Evolutionary conservation across 2,113 vertebrate species (phyloP).

Genomic region (Monarcha castaneiventris): DNA sequence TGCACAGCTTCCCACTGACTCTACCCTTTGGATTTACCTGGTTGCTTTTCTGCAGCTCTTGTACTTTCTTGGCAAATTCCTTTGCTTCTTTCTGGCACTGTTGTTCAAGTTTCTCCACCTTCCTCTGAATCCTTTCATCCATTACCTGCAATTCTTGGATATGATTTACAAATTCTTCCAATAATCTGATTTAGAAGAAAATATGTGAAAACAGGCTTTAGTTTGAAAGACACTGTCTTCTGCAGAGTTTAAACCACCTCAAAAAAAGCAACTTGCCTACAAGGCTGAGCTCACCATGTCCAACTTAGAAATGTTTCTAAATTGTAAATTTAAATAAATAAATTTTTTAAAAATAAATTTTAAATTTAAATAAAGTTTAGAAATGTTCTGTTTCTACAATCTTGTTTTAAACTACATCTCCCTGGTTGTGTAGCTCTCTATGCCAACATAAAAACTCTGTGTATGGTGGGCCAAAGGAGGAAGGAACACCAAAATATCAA

Average conservation of each 20-base stretch:
- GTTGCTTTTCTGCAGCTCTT: conserved; percentile 97
- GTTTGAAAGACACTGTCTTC: not conserved
- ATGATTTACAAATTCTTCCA: conserved; percentile 97
- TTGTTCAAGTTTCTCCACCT: conserved; percentile 95
- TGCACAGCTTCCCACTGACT: not conserved
- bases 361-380: not conserved
- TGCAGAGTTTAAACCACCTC: not conserved
- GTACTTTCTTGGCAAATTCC: conserved; percentile 98
- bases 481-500: not conserved
- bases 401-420: not conserved
- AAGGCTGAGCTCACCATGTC: not conserved
- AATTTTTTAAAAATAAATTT: not conserved
- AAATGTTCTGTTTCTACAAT: not conserved
- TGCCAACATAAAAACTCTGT: not conserved
- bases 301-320: not conserved
- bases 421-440: not conserved
- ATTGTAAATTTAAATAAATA: not conserved
- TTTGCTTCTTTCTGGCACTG: conserved; percentile 98
- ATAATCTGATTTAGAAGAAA: conserved; percentile 76
- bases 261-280: not conserved
- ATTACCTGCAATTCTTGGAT: conserved; percentile 96
- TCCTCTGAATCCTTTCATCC: conserved; percentile 96
- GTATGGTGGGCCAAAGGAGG: not conserved
- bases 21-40: conserved; percentile 79
- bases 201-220: not conserved